These are phyloP conservation scores for Hemibagrus guttatus DNA, from an alignment of 2,797 vertebrate genomes.

Conservation along the genomic window DNA sequence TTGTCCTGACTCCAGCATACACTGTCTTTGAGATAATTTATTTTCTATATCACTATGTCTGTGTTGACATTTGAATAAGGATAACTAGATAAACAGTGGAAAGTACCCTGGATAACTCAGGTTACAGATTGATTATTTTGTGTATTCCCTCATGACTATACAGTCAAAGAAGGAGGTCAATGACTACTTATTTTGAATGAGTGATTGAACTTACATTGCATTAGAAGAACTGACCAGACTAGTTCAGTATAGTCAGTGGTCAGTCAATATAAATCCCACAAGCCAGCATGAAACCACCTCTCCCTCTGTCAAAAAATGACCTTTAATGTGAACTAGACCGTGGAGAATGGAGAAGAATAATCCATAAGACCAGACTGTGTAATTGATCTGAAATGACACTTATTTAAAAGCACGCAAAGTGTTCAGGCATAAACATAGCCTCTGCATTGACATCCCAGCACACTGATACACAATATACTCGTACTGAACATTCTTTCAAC, in stretches of 20 bases:
- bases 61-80: slow-evolving; percentile 26
- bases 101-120: background rate
- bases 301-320: slow-evolving; percentile 61
- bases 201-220: slow-evolving; percentile 68
- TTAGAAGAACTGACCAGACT: slow-evolving; percentile 61
- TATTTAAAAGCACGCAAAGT: background rate
- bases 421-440: background rate
- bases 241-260: slow-evolving; percentile 68
- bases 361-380: slow-evolving; percentile 64
- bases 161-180: slow-evolving; percentile 58
- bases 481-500: background rate
- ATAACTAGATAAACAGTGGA: background rate
- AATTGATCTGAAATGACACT: slow-evolving; percentile 62
- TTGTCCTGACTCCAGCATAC: slow-evolving; percentile 31
- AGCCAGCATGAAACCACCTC: slow-evolving; percentile 51
- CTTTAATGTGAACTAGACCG: slow-evolving; percentile 71
- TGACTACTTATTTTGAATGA: slow-evolving; percentile 62
- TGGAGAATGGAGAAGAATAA: slow-evolving; percentile 67
- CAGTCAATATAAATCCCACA: slow-evolving; percentile 55
- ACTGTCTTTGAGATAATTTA: slow-evolving; percentile 41
- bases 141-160: background rate
- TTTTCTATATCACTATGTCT: slow-evolving; percentile 3
- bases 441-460: background rate
- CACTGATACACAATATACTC: background rate
- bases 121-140: background rate